phyloP scores from a whole-genome alignment of 2,113 vertebrate genomes.

The Chaetorhynchus papuensis region DNA sequence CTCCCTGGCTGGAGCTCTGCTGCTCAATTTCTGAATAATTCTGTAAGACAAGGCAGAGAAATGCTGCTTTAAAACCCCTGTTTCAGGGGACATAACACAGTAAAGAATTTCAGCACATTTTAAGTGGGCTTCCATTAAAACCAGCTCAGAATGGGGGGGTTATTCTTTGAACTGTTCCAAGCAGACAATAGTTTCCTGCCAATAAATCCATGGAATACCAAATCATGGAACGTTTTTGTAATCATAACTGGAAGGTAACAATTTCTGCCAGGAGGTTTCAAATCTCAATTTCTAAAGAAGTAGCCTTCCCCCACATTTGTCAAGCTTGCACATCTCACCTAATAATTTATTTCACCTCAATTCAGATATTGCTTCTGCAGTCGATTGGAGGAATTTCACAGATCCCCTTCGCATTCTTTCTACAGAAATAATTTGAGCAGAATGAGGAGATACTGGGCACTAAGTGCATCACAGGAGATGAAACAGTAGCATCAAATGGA shows the following conservation, averaged over 20 bases:
- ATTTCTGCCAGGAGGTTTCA: constrained; percentile 12
- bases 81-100: background rate
- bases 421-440: background rate
- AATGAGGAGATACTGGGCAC: background rate
- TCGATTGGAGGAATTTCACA: background rate
- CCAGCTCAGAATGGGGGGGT: background rate
- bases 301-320: background rate
- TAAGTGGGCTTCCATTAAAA: background rate
- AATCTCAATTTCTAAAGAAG: background rate
- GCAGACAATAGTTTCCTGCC: constrained; percentile 35
- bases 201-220: constrained; percentile 13
- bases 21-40: background rate
- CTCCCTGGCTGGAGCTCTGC: background rate
- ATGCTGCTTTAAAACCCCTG: background rate
- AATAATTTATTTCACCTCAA: background rate
- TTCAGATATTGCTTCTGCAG: background rate
- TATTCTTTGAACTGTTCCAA: background rate
- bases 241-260: background rate
- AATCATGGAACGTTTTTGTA: background rate
- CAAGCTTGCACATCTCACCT: background rate
- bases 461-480: background rate
- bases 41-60: background rate
- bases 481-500: background rate
- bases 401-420: background rate
- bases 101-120: background rate